Evolutionary conservation across 2,888 invertebrate genomes (phyloP).

Genomic region (Temnothorax unifasciatus): DNA sequence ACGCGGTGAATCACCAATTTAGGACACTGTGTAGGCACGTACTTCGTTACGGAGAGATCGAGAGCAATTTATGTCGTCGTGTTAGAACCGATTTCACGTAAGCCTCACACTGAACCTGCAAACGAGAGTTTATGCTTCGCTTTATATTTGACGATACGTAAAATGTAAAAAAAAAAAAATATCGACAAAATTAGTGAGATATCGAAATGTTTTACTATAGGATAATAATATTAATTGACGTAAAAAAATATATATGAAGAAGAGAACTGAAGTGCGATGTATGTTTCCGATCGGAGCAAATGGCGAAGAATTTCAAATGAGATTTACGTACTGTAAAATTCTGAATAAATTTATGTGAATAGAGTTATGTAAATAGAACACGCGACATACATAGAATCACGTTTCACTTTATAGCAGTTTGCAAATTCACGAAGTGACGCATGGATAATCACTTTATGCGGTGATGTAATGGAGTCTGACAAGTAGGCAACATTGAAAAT

Average conservation of each 20-base stretch:
- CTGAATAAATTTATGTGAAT: background rate
- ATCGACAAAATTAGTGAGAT: background rate
- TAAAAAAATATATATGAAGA: background rate
- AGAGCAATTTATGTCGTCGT: constrained; percentile 44
- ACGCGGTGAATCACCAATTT: constrained; percentile 66
- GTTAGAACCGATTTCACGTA: constrained; percentile 27
- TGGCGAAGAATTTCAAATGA: background rate
- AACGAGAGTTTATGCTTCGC: constrained; percentile 3
- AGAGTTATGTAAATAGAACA: no score
- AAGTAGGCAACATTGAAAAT: constrained; percentile 11
- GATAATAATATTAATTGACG: background rate
- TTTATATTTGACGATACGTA: background rate
- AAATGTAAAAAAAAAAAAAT: background rate
- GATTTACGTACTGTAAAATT: background rate
- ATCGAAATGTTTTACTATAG: background rate
- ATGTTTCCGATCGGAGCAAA: background rate
- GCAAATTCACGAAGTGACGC: background rate
- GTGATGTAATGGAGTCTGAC: background rate
- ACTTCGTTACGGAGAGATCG: constrained; percentile 47
- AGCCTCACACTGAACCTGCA: background rate
- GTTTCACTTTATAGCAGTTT: background rate
- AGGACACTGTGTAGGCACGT: constrained; percentile 64
- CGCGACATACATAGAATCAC: background rate
- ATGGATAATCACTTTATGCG: background rate
- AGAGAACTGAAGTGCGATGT: background rate